phyloP scores from a whole-genome alignment of 2,113 vertebrate species.

The Pollachius pollachius region DNA sequence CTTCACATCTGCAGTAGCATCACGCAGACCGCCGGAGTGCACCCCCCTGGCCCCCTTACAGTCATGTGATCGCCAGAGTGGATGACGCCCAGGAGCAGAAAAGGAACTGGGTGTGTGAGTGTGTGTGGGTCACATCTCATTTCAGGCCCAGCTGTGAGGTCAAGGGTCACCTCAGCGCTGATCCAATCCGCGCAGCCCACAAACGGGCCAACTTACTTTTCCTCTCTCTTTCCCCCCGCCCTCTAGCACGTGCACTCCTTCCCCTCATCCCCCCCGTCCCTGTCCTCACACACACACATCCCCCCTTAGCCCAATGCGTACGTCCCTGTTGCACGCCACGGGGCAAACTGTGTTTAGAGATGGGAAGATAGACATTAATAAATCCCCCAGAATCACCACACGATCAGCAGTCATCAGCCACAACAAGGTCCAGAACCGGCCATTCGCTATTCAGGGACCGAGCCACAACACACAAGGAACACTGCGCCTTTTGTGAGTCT shows the following conservation, averaged over 20 bases:
- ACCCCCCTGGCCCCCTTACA: conserved; percentile 31
- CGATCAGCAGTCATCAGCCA: conserved; percentile 32
- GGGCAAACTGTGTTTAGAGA: conserved; percentile 21
- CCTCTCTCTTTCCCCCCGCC: conserved; percentile 1
- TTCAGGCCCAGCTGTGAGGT: conserved; percentile 62
- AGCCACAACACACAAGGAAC: conserved; percentile 6
- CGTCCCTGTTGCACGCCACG: conserved; percentile 24
- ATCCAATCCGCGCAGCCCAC: conserved; percentile 51
- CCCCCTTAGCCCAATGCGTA: conserved; percentile 36
- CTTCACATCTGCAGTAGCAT: conserved; percentile 73
- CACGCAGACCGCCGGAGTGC: conserved; percentile 61
- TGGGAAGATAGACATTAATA: conserved; percentile 21
- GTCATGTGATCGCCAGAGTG: conserved; percentile 68
- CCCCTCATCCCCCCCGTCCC: conserved; percentile 31
- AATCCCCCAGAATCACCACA: conserved; percentile 28
- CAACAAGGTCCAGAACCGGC: conserved; percentile 33
- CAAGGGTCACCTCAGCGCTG: conserved; percentile 54
- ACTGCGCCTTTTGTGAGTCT: neutral
- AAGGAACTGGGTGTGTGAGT: conserved; percentile 39
- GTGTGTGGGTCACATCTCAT: conserved; percentile 59
- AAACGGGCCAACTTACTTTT: conserved; percentile 35
- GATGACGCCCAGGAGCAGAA: conserved; percentile 56
- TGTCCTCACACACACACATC: conserved; percentile 6
- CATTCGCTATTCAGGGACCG: conserved; percentile 16
- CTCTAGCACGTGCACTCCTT: conserved; percentile 1